Evolutionary conservation across 1,140 invertebrate genomes (phyloP).

Genomic region (Whitmania pigra): DNA sequence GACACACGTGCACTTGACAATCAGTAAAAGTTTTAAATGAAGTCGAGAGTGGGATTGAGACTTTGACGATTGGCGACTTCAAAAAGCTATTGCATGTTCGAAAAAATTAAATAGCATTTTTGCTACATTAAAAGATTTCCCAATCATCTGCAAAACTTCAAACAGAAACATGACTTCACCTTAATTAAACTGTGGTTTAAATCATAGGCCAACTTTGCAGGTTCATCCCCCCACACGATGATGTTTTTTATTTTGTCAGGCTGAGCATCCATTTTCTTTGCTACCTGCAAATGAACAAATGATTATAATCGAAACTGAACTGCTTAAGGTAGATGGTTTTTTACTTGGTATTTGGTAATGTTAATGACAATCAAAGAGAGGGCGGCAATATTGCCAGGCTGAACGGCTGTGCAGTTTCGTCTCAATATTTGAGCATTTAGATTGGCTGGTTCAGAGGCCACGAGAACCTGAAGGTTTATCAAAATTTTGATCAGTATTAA

Average conservation of each 20-base stretch:
- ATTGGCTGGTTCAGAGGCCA: neutral
- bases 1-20: neutral
- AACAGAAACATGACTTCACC: neutral
- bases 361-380: neutral
- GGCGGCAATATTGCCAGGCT: neutral
- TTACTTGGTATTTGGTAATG: slow-evolving; percentile 6
- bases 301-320: neutral
- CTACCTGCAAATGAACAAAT: neutral
- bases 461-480: neutral
- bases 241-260: slow-evolving; percentile 9
- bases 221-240: slow-evolving; percentile 4
- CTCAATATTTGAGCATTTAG: slow-evolving; percentile 5
- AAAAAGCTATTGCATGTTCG: too few species aligned
- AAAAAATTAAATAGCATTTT: too few species aligned
- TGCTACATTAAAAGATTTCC: too few species aligned
- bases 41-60: too few species aligned
- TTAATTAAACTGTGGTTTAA: neutral
- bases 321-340: neutral
- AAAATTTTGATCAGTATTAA: neutral
- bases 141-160: too few species aligned
- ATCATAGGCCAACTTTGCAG: neutral
- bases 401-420: neutral
- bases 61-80: too few species aligned
- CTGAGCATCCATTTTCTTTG: slow-evolving; percentile 11
- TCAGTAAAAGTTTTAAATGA: too few species aligned